These are phyloP conservation scores for Autographa pulchrina DNA, from an alignment of 2,888 invertebrate species.

Conservation along the genomic window DNA sequence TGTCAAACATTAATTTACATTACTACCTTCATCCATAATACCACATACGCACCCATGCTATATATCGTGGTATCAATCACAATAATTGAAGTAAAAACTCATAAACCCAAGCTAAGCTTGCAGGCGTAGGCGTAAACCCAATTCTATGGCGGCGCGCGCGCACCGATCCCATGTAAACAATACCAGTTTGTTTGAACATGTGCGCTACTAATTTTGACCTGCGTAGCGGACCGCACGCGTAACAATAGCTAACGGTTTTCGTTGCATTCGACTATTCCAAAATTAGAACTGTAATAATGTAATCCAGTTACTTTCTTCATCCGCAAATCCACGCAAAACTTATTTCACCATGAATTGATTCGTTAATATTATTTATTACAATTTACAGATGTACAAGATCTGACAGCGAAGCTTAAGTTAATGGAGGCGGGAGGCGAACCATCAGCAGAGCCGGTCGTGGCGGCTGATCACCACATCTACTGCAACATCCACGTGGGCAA, in stretches of 20 bases:
- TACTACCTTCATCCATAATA: neutral
- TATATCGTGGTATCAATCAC: slow-evolving; percentile 18
- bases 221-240: slow-evolving; percentile 77
- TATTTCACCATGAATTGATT: neutral
- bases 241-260: slow-evolving; percentile 87
- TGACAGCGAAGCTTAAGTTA: slow-evolving; percentile 91
- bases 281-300: slow-evolving; percentile 68
- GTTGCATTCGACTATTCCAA: slow-evolving; percentile 77
- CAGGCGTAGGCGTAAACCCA: slow-evolving; percentile 60
- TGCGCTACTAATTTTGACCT: slow-evolving; percentile 88
- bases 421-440: slow-evolving; percentile 88
- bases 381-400: slow-evolving; percentile 92
- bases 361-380: slow-evolving; percentile 36
- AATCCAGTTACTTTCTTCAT: slow-evolving; percentile 51
- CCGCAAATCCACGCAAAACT: slow-evolving; percentile 7
- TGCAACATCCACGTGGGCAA: slow-evolving; percentile 85
- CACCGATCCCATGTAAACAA: slow-evolving; percentile 80
- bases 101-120: slow-evolving; percentile 42
- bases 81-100: slow-evolving; percentile 40
- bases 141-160: slow-evolving; percentile 62
- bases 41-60: neutral
- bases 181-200: slow-evolving; percentile 86
- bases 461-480: slow-evolving; percentile 84
- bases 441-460: slow-evolving; percentile 76
- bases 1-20: neutral